Evolutionary conservation across 2,113 vertebrate genomes (phyloP).

Genomic region (Amphiprion percula): DNA sequence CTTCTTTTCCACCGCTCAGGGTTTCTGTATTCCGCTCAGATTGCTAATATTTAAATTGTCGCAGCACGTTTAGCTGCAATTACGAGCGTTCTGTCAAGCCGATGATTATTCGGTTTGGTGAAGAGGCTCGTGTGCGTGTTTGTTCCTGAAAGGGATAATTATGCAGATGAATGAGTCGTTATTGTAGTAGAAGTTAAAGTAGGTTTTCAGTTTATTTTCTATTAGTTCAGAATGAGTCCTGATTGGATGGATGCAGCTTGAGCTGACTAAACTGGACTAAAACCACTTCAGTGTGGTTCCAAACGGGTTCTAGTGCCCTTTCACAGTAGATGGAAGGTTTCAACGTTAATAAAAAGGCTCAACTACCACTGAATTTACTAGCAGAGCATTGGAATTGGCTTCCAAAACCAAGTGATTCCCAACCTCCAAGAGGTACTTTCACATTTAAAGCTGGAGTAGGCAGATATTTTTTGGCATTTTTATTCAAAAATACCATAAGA

Average conservation of each 20-base stretch:
- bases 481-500: no score
- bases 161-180: constrained; percentile 6
- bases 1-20: neutral
- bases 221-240: neutral
- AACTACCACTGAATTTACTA: no score
- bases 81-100: constrained; percentile 19
- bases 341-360: no score
- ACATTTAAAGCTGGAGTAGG: no score
- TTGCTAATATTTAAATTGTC: constrained; percentile 34
- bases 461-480: no score
- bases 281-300: no score
- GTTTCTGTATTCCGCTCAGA: constrained; percentile 1
- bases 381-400: no score
- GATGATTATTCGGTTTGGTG: constrained; percentile 12
- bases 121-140: constrained; percentile 1
- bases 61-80: constrained; percentile 7
- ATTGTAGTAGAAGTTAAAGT: neutral
- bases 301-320: no score
- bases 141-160: constrained; percentile 10
- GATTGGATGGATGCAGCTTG: neutral
- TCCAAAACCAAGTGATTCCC: no score
- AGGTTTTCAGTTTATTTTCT: neutral
- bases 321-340: no score
- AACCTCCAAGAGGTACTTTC: no score
- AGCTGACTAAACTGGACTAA: neutral